phyloP scores from a whole-genome alignment of 2,888 invertebrate species.

The Beris chalybata region DNA sequence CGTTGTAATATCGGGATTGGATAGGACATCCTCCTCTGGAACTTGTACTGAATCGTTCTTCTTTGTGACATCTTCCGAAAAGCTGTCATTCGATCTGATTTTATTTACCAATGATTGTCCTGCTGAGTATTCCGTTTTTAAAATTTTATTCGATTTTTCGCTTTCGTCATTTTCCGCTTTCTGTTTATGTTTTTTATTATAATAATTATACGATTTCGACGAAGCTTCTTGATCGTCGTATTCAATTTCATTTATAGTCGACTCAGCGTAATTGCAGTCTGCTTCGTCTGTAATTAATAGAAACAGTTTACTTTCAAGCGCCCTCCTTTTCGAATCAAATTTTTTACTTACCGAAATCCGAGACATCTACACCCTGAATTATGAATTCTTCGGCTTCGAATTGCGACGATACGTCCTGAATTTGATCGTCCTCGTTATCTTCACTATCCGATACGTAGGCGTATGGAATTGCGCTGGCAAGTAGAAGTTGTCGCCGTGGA shows the following conservation, averaged over 20 bases:
- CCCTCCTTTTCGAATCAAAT: not conserved
- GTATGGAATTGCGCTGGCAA: conserved; percentile 34
- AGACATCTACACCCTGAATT: conserved; percentile 1
- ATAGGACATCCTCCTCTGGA: not conserved
- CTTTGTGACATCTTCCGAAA: not conserved
- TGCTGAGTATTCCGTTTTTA: not conserved
- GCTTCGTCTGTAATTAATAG: conserved; percentile 4
- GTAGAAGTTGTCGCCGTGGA: conserved; percentile 33
- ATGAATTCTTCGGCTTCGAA: conserved; percentile 23
- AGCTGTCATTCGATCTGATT: not conserved
- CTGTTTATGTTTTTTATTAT: conserved; percentile 7
- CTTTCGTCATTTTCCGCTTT: not conserved
- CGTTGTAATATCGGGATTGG: conserved; percentile 42
- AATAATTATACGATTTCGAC: conserved; percentile 3
- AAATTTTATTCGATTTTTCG: not conserved
- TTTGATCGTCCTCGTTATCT: conserved; percentile 27
- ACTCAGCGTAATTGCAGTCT: conserved; percentile 10
- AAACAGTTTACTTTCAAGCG: not conserved
- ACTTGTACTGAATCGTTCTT: not conserved
- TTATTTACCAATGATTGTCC: not conserved
- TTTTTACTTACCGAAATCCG: conserved; percentile 12
- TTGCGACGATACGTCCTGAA: conserved; percentile 27
- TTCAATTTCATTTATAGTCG: conserved; percentile 20
- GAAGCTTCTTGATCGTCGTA: not conserved
- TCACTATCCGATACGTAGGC: conserved; percentile 29